Evolutionary conservation across 2,888 invertebrate species (phyloP).

Genomic region (Cyaniris semiargus): DNA sequence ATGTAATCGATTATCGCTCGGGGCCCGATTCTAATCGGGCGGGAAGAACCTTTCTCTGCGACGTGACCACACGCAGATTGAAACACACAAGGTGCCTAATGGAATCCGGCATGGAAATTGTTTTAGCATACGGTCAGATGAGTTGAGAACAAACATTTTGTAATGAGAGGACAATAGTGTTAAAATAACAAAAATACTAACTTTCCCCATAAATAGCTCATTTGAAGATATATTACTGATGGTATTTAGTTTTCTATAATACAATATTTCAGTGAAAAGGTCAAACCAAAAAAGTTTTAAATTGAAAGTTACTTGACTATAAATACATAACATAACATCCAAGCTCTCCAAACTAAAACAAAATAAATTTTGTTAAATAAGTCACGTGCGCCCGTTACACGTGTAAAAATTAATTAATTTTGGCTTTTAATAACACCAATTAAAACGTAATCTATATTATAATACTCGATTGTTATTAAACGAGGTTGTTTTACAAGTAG

Average conservation of each 20-base stretch:
- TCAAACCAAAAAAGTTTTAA: too few species aligned
- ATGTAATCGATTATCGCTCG: slow-evolving; percentile 54
- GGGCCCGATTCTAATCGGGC: slow-evolving; percentile 60
- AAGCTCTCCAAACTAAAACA: background rate
- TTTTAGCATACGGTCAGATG: slow-evolving; percentile 2
- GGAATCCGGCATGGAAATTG: slow-evolving; percentile 19
- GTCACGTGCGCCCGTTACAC: background rate
- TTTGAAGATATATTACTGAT: too few species aligned
- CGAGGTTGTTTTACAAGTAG: slow-evolving; percentile 15
- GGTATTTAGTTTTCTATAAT: too few species aligned
- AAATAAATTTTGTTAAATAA: background rate
- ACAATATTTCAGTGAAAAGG: too few species aligned
- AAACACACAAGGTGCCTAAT: slow-evolving; percentile 33
- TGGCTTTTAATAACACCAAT: background rate
- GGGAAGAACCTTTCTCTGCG: slow-evolving; percentile 49
- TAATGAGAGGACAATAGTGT: background rate
- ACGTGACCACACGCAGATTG: slow-evolving; percentile 59
- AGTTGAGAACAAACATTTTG: background rate
- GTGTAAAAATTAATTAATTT: slow-evolving; percentile 4
- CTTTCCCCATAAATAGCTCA: too few species aligned
- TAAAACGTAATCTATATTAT: slow-evolving; percentile 22
- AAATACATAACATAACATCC: background rate
- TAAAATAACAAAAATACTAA: background rate
- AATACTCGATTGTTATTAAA: slow-evolving; percentile 7
- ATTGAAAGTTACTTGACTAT: background rate